A percentile compares a stretch with the other conserved stretches of the same genome.
These are phyloP conservation scores for Petrolisthes manimaculis DNA, from an alignment of 2,888 invertebrate species.

Conservation along the genomic window DNA sequence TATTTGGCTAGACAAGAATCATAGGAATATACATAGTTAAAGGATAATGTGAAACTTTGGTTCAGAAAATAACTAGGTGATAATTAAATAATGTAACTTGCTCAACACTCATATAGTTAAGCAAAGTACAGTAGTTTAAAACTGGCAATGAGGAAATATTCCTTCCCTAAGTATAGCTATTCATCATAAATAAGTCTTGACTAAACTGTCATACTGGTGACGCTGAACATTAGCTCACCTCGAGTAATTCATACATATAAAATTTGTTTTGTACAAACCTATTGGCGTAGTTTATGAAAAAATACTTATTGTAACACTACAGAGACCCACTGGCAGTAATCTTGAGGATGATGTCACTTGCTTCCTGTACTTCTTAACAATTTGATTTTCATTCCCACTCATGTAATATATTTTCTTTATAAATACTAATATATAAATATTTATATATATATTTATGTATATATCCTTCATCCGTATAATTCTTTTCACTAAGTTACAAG, in stretches of 20 bases:
- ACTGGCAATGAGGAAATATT: constrained; percentile 56
- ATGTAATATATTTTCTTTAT: constrained; percentile 55
- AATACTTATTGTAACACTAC: constrained; percentile 61
- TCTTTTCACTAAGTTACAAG: constrained; percentile 25
- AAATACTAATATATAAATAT: constrained; percentile 57
- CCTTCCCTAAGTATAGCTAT: constrained; percentile 37
- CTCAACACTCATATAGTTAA: constrained; percentile 42
- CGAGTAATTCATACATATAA: constrained; percentile 55
- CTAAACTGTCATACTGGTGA: constrained; percentile 48
- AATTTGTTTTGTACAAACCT: constrained; percentile 61
- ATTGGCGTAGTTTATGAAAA: constrained; percentile 56
- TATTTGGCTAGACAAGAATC: constrained; percentile 56
- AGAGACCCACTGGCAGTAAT: constrained; percentile 57
- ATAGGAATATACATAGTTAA: constrained; percentile 59
- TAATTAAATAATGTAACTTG: constrained; percentile 38
- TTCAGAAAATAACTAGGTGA: constrained; percentile 48
- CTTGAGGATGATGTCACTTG: constrained; percentile 49
- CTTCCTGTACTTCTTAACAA: constrained; percentile 31
- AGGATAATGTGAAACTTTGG: constrained; percentile 57
- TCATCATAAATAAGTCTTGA: constrained; percentile 54
- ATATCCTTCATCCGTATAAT: constrained; percentile 46
- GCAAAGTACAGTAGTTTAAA: constrained; percentile 46
- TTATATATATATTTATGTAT: constrained; percentile 56
- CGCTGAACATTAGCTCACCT: constrained; percentile 38
- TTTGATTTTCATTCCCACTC: constrained; percentile 53